Evolutionary conservation across 2,797 vertebrate genomes (phyloP).

Genomic region (Carcharodon carcharias): DNA sequence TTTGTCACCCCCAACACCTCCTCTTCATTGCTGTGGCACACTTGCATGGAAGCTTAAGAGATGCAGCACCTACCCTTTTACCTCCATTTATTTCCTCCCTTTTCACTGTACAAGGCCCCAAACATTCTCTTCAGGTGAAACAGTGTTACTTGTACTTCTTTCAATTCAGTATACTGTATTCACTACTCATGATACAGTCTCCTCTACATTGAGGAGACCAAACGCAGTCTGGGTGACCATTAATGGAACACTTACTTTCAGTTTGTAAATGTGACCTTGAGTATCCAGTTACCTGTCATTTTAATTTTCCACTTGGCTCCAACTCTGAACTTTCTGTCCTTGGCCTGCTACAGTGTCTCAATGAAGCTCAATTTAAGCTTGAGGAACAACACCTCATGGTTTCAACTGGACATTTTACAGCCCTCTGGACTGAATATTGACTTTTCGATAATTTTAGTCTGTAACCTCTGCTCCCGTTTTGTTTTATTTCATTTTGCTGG

Average conservation of each 20-base stretch:
- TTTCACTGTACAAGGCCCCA: neutral
- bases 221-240: too few relatives aligned
- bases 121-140: neutral
- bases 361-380: neutral
- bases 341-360: neutral
- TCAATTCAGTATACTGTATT: neutral
- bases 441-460: neutral
- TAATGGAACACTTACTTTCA: neutral
- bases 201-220: neutral
- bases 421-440: neutral
- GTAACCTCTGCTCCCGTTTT: neutral
- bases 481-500: neutral
- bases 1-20: too few relatives aligned
- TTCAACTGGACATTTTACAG: neutral
- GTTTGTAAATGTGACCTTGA: neutral
- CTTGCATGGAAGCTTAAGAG: neutral
- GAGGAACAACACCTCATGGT: neutral
- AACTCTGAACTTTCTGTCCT: neutral
- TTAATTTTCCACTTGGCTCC: neutral
- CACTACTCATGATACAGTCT: neutral
- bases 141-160: neutral
- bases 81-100: neutral
- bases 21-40: neutral
- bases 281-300: neutral
- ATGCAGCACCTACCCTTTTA: neutral